These are phyloP conservation scores for Phaethon lepturus DNA, from an alignment of 2,113 vertebrate species.

Conservation along the genomic window DNA sequence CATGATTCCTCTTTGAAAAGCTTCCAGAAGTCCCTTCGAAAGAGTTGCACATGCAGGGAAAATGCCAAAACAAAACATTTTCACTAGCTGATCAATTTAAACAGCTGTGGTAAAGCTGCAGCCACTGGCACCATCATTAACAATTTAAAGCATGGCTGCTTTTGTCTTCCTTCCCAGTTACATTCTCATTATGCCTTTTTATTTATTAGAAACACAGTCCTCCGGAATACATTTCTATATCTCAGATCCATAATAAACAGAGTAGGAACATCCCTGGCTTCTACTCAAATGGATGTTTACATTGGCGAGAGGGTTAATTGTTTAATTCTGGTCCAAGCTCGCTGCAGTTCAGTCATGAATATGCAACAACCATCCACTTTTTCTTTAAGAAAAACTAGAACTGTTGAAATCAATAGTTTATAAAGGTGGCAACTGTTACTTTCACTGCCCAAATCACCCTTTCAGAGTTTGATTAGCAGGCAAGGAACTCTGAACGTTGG, in stretches of 20 bases:
- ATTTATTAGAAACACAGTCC: slow-evolving; percentile 77
- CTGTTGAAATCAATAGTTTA: not conserved
- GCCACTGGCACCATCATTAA: slow-evolving; percentile 75
- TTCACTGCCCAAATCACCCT: not conserved
- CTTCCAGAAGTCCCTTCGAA: slow-evolving; percentile 36
- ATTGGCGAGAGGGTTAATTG: slow-evolving; percentile 66
- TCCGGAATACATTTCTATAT: slow-evolving; percentile 68
- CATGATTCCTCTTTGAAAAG: slow-evolving; percentile 57
- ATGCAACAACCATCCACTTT: slow-evolving; percentile 30
- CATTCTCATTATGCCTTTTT: slow-evolving; percentile 75
- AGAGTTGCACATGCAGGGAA: slow-evolving; percentile 57
- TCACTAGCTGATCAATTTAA: slow-evolving; percentile 70
- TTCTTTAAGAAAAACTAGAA: slow-evolving; percentile 21
- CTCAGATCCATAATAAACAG: slow-evolving; percentile 61
- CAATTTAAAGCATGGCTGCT: slow-evolving; percentile 76
- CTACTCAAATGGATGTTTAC: slow-evolving; percentile 57
- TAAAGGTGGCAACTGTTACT: not conserved
- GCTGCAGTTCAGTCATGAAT: slow-evolving; percentile 52
- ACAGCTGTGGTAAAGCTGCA: slow-evolving; percentile 74
- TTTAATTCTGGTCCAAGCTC: slow-evolving; percentile 62
- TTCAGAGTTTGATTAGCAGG: not conserved
- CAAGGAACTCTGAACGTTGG: not conserved
- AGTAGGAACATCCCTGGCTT: slow-evolving; percentile 41
- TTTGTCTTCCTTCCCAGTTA: slow-evolving; percentile 78
- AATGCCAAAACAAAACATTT: slow-evolving; percentile 64